A percentile compares a stretch with the other conserved stretches of the same genome.
Evolutionary conservation across 2,888 invertebrate genomes (phyloP).

Genomic region (Patella pellucida): DNA sequence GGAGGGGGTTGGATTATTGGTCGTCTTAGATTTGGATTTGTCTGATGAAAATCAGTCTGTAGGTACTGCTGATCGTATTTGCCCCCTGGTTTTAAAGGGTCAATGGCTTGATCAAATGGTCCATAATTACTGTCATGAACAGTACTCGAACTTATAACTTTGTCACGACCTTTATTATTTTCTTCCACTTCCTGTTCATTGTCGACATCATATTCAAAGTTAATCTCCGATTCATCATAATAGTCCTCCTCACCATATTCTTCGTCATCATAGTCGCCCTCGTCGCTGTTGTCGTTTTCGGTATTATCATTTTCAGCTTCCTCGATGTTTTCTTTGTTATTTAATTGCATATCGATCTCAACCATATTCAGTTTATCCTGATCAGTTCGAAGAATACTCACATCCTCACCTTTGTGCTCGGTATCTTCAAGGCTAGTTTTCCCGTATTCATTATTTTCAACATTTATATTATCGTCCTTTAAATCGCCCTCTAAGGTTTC

Average conservation of each 20-base stretch:
- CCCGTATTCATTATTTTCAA: not conserved
- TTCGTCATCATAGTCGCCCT: not conserved
- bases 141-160: not conserved
- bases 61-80: too few relatives aligned
- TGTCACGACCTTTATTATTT: slow-evolving; percentile 13
- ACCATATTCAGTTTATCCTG: not conserved
- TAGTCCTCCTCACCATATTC: slow-evolving; percentile 9
- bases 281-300: not conserved
- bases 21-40: too few relatives aligned
- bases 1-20: not conserved
- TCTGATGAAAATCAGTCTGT: too few relatives aligned
- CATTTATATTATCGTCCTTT: not conserved
- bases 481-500: not conserved
- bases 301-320: not conserved
- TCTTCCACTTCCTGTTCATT: not conserved
- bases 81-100: too few relatives aligned
- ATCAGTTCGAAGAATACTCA: not conserved
- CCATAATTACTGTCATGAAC: not conserved
- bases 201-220: not conserved
- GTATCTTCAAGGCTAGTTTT: slow-evolving; percentile 14
- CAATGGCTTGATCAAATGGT: too few relatives aligned
- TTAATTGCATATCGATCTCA: too few relatives aligned
- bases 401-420: not conserved
- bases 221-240: slow-evolving; percentile 11
- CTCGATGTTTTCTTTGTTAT: not conserved